These are phyloP conservation scores for Euspilapteryx auroguttella DNA, from an alignment of 2,888 invertebrate species.

Conservation along the genomic window DNA sequence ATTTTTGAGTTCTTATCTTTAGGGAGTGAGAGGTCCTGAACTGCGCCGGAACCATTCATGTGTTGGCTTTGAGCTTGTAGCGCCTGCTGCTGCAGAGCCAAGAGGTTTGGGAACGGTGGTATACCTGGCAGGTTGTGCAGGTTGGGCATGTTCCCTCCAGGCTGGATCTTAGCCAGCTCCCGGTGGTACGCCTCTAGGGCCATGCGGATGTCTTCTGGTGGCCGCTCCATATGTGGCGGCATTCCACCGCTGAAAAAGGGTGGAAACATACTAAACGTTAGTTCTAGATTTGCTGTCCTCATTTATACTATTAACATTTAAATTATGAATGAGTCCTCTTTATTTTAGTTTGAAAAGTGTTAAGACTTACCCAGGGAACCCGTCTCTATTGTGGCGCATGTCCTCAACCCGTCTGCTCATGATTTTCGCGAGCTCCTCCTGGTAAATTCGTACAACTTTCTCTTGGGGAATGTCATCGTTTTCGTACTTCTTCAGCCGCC, in stretches of 20 bases:
- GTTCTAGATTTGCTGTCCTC: slow-evolving; percentile 60
- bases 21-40: slow-evolving; percentile 85
- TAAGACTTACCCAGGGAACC: slow-evolving; percentile 73
- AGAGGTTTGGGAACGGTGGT: slow-evolving; percentile 66
- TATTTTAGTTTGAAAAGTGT: too few species aligned
- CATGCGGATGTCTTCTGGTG: slow-evolving; percentile 85
- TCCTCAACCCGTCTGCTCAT: slow-evolving; percentile 80
- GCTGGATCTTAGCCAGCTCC: slow-evolving; percentile 87
- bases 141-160: slow-evolving; percentile 63
- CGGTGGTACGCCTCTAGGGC: slow-evolving; percentile 91
- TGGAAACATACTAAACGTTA: slow-evolving; percentile 76
- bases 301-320: slow-evolving; percentile 13
- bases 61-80: slow-evolving; percentile 51
- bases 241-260: slow-evolving; percentile 80
- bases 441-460: slow-evolving; percentile 92
- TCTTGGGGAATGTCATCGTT: slow-evolving; percentile 96
- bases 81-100: slow-evolving; percentile 75
- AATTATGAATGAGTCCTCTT: too few species aligned
- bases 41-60: slow-evolving; percentile 67
- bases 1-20: slow-evolving; percentile 71
- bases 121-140: slow-evolving; percentile 30
- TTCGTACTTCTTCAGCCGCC: slow-evolving; percentile 83
- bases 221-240: slow-evolving; percentile 61
- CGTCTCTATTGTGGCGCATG: slow-evolving; percentile 73
- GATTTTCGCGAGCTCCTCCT: slow-evolving; percentile 91